Base-by-base conservation (phyloP, 2,888 invertebrate genomes). In the Amblyjoppa fuscipennis region DNA sequence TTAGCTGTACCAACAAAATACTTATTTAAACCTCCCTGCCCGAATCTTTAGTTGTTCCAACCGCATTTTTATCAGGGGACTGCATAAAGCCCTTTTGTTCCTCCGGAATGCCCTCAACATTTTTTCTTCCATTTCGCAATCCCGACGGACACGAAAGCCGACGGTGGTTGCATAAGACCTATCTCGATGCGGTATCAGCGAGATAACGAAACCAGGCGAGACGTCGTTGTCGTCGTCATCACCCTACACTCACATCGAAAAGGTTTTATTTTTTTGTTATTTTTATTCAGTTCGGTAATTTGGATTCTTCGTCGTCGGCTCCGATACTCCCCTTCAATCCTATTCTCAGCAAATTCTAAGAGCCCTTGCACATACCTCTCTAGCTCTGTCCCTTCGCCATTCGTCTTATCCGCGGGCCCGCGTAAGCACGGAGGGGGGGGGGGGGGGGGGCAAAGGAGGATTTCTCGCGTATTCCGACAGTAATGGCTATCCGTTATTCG, bases 401-500 rank as follows among this genome's bases (percentile, higher is more conserved):
- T 73, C 68, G 70, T 76, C 59, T 73, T 61, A 85, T 73, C 76
- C 74, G 64, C 34, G 13, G 51, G 28, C 31, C 51, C 66, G 75
- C 64, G 31, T 34, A 64, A 64, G 64, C 34, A 16, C 64, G 4
- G 64, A 16, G n/a, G 6, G 4, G 69, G 64, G 5, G 6, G 4
- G 69, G 64, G 5, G 20, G 20, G 20, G 20, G 20, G 20, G 20
- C 28, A 6, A 25, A n/a, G 61, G 31, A 74, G 45, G 11, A 11
- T 13, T n/a, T 59, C 3, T 49, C 28, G 53, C 61, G 34, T 68
- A 68, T 56, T 45, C 31, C 20, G 59, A 49, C 51, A 68, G 59
- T 80, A 83, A 83, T 75, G 77, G 69, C 77, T 71, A 75, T 77
- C 69, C 74, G 56, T 86, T 86, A 83, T 86, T 83, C 73, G 71